Evolutionary conservation across 2,888 invertebrate genomes (phyloP), one percentile per base, ranked within the genome.

Genomic region (Torymus auratus): DNA sequence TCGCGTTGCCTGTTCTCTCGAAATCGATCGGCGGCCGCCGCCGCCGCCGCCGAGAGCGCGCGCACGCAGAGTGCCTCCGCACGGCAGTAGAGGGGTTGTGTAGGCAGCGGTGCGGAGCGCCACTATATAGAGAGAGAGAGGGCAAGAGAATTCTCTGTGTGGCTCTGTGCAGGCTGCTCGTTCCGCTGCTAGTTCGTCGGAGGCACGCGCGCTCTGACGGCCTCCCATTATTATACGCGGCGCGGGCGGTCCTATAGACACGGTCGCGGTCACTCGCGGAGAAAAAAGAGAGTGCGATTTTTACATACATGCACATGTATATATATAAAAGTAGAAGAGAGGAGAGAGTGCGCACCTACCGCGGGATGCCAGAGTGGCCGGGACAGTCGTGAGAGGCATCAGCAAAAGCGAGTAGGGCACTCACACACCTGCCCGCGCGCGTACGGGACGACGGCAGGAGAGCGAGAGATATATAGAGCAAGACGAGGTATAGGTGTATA

Each of bases 21-120:
- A 69, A 68, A 79, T 79, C 78, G 73, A 79, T 74, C 79, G 73
- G 62, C 10, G 61, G 73, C 14, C 50, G 55, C 23, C 64, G 73
- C n/a, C n/a, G 53, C 28, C 28, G 7, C 41, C 7, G 41, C 41
- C 7, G 41, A 5, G 41, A 41, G 41, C 5, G 41, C 41, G 41
- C 41, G 41, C 41, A 10, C 41, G 7, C 41, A 41, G 41, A 41
- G 41, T 41, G 41, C 41, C 41, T 5, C 41, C n/a, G 69, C 55
- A 41, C 41, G 10, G 20, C n/a, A 23, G 53, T 17, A 52, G 20
- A 20, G 20, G 20, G 20, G 20, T 20, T 20, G 20, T 20, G 53
- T 2, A 20, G 23, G 28, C 1, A 10, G n/a, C 23, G 11, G 14
- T n/a, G 28, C 13, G 41, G 55, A 13, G 56, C 14, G 64, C 62